phyloP scores from a whole-genome alignment of 2,113 vertebrate genomes.

The Chaetodon auriga region DNA sequence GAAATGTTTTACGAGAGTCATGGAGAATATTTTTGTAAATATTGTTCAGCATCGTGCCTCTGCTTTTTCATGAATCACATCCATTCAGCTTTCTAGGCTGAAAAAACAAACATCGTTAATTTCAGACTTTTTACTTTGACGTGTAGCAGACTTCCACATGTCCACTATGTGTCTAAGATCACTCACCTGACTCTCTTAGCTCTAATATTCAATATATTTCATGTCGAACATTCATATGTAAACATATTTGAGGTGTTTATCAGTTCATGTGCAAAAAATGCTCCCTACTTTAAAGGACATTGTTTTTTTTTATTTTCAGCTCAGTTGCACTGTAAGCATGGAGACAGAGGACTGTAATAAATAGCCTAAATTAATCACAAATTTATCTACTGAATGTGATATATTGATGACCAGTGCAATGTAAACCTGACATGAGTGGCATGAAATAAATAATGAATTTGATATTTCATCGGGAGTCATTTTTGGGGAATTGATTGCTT shows the following conservation, averaged over 20 bases:
- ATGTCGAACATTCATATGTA: background rate
- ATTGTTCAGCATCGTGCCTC: background rate
- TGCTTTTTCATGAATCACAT: background rate
- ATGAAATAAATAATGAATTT: constrained; percentile 45
- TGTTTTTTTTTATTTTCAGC: background rate
- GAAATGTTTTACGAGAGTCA: background rate
- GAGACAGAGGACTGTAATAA: background rate
- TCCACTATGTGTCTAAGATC: background rate
- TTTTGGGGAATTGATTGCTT: constrained; percentile 62
- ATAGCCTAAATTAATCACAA: background rate
- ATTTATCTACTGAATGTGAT: background rate
- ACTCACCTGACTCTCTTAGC: background rate
- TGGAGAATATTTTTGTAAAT: background rate
- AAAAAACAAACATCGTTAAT: background rate
- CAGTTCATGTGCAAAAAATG: background rate
- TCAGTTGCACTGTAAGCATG: background rate
- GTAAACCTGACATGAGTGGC: constrained; percentile 1
- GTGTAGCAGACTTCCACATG: background rate
- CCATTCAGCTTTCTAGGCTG: background rate
- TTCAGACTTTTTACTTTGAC: background rate
- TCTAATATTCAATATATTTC: background rate
- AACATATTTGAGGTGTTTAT: background rate
- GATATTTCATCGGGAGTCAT: constrained; percentile 42
- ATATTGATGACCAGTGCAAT: constrained; percentile 13
- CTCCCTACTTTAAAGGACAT: background rate